A percentile compares a stretch with the other conserved stretches of the same genome.
Evolutionary conservation across 2,113 vertebrate genomes (phyloP).

Genomic region (Isichthys henryi): DNA sequence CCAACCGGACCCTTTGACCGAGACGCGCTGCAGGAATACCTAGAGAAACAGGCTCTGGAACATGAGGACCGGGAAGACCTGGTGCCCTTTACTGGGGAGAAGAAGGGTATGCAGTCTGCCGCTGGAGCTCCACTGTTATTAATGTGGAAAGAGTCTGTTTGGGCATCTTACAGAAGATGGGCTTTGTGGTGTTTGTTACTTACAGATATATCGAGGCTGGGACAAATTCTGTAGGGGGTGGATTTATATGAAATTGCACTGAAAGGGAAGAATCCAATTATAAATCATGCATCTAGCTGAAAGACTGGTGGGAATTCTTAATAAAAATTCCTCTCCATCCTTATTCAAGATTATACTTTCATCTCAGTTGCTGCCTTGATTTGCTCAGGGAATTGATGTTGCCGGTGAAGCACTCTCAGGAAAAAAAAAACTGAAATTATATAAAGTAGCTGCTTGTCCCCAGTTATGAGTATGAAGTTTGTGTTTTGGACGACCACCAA

Average conservation of each 20-base stretch:
- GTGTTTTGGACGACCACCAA: not conserved
- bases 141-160: not conserved
- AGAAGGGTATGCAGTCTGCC: slow-evolving; percentile 65
- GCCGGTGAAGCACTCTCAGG: not conserved
- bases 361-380: not conserved
- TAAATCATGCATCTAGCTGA: not conserved
- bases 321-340: not conserved
- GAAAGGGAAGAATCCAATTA: not conserved
- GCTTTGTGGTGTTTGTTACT: not conserved
- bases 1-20: slow-evolving; percentile 77
- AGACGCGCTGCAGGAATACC: slow-evolving; percentile 75
- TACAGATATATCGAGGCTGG: not conserved
- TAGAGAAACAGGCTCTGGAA: slow-evolving; percentile 83
- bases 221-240: not conserved
- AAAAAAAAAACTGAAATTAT: not conserved
- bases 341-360: not conserved
- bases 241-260: not conserved
- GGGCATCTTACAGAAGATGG: not conserved
- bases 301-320: not conserved
- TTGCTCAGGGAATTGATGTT: not conserved
- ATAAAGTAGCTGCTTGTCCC: not conserved
- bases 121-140: not conserved
- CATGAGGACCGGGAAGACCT: slow-evolving; percentile 73
- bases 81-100: slow-evolving; percentile 86
- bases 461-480: not conserved